Evolutionary conservation across 2,113 vertebrate species (phyloP), one percentile per base, ranked within the genome.

Genomic region (Isurus oxyrinchus): DNA sequence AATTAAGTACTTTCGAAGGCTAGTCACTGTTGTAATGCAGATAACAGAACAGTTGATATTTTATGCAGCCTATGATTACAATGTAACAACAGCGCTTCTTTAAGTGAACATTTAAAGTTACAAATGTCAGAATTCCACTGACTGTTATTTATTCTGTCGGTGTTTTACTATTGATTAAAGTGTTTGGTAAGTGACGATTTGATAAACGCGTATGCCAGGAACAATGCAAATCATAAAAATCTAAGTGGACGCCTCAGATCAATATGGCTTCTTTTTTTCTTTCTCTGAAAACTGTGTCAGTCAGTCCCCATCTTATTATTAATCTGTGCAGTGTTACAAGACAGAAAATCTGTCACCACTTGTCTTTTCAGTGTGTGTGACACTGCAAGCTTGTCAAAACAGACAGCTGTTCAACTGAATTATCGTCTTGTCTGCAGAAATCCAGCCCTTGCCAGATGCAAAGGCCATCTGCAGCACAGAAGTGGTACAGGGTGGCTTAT

Each of bases 331-430:
- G 67, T 95, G 66, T 95, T 95, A 72, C 94, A 95, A 55, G 66
- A 72, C 67, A 72, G 94, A 72, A 97, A 97, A 98, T 98, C 97
- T 98, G 97, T 98, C 98, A 98, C 97, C 97, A 76, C 94, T 97
- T 98, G 98, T 98, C 97, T 98, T 98, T 98, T 97, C 96, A 97
- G 97, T 98, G 97, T 97, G 97, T 97, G 97, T 98, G 98, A 98
- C 98, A 98, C 97, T 97, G 66, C 94, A 98, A 98, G 97, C 97
- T 97, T 98, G 98, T 98, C 98, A 98, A 98, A 98, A 98, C 97
- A 98, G 98, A 98, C 98, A 98, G 98, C 97, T 98, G 98, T 98
- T 98, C 98, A 98, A 97, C 97, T 98, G 98, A 98, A 98, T 98
- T 98, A 98, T 98, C 98, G 97, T 97, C 97, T 94, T 97, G 98